Conservation (phyloP, 2,113 vertebrate genomes). For the Bucco capensis region DNA sequence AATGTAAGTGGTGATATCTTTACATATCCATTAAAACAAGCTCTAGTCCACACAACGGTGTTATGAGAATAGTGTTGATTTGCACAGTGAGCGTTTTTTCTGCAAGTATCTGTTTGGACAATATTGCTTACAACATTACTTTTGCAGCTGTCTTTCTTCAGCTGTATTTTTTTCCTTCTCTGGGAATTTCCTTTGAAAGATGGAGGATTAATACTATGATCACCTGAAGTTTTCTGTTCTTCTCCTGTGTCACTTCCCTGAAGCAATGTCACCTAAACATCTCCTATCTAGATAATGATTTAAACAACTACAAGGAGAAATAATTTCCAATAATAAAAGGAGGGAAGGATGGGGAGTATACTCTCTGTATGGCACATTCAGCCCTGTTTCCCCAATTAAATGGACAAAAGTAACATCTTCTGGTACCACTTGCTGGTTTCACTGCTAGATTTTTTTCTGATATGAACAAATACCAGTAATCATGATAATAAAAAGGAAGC, state of each 20-base stretch:
- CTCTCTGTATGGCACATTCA: not conserved
- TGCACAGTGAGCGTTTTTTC: not conserved
- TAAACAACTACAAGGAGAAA: not conserved
- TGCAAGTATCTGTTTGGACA: not conserved
- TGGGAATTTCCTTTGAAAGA: not conserved
- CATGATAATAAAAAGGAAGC: not conserved
- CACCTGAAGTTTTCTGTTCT: not conserved
- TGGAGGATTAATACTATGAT: not conserved
- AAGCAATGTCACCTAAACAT: not conserved
- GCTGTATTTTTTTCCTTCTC: not conserved
- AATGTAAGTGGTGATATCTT: not conserved
- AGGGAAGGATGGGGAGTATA: not conserved
- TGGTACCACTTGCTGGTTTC: not conserved
- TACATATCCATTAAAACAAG: not conserved
- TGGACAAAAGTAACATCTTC: not conserved
- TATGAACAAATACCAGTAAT: not conserved
- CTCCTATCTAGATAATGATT: not conserved
- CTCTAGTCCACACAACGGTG: not conserved
- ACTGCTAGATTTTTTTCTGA: not conserved
- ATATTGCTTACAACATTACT: not conserved
- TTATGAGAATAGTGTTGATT: not conserved
- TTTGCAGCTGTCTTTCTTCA: conserved; percentile 4
- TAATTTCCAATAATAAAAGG: not conserved
- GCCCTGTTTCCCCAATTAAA: not conserved
- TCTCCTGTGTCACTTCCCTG: not conserved